Base-by-base conservation (phyloP, 53 echinoderm and acorn worm species). In the Echinarachnius parma region DNA sequence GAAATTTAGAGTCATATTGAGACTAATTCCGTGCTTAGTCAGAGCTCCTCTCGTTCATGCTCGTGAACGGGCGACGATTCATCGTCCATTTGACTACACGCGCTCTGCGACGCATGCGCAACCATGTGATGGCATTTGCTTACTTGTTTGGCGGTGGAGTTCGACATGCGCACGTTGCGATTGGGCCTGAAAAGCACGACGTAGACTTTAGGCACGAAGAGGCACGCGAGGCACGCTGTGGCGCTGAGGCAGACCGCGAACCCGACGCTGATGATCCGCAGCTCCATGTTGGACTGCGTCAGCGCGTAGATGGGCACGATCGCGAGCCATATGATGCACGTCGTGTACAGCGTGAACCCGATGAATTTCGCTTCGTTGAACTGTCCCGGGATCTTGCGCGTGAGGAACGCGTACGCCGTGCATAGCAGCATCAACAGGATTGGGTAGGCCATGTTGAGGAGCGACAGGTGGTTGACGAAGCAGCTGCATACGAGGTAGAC, bases 361-460 rank as follows among this genome's bases (percentile, higher is more conserved):
- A 93, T 93, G 66, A 80, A 86, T 48, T 93, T 93, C 11, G 93
- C 89, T 53, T 93, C 93, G 56, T 89, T 93, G 65, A 89, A 93
- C 56, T 89, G 89, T 19, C 86, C 86, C 1, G 93, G 93, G 28
- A 93, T 93, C 35, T 93, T 93, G 16, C 93, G 76, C 13, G 93
- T 89, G 37, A 86, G 78, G 56, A 93, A 80, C 35, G 93, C 93
- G 44, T 89, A 93, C 1, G 75, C 79, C 16, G 93, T 93, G 75
- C 93, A 93, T 33, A 93, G 66, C n/a, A 93, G 50, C 71, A 93
- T 80, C 22, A 93, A 59, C 25, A 89, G 64, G 36, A 93, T 42
- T 3, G 93, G 93, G 76, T 86, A 93, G 20, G 93, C 89, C 48
- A 93, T 66, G 45, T 82, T 83, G 49, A 93, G 78, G 0, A 89